Evolutionary conservation across 2,113 vertebrate species (phyloP), one percentile per base, ranked within the genome.

Genomic region (Aldabrachelys gigantea): DNA sequence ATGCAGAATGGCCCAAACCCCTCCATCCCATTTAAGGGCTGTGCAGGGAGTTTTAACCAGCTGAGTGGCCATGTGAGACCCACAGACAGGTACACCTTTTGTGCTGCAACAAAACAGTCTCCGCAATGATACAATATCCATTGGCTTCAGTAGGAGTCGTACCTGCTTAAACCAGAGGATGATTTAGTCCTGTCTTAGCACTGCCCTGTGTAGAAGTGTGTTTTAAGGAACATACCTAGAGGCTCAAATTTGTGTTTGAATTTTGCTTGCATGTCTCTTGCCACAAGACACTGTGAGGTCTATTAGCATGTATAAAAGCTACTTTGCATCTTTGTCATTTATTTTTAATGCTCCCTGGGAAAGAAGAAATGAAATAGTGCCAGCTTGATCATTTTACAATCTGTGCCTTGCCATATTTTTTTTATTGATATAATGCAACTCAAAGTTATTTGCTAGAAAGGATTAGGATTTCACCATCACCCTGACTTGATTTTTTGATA

Each of bases 271-370:
- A 0, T 54, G 49, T 80, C 31, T 82, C 13, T 56, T 69, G 59
- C 93, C 19, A 1, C 83, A 86, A 11, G 41, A 12, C 10, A 1
- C 80, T 2, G 0, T 7, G 65, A 62, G 65, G 52, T 50, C 79
- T 82, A 27, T 19, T 50, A 78, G 31, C n/a, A 38, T 5, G 41
- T 41, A 81, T 82, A 16, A 65, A 89, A 79, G 65, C 95, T 90
- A 89, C 87, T 95, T 76, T 89, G 91, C 84, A 91, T 80, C 85
- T 93, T 80, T 90, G 89, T 88, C 84, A 83, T 93, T 88, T 87
- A 91, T 91, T 93, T 94, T 88, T 93, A 95, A 92, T 83, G 84
- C 78, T 88, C 19, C 52, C 87, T 57, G 69, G 69, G 56, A 78
- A 56, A 65, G 6, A 69, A 35, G 19, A 76, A 72, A 56, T 1